A percentile compares a stretch with the other conserved stretches of the same genome.
These are phyloP conservation scores for Brachionus rotundiformis DNA, from an alignment of 1,140 invertebrate genomes.

Conservation along the genomic window DNA sequence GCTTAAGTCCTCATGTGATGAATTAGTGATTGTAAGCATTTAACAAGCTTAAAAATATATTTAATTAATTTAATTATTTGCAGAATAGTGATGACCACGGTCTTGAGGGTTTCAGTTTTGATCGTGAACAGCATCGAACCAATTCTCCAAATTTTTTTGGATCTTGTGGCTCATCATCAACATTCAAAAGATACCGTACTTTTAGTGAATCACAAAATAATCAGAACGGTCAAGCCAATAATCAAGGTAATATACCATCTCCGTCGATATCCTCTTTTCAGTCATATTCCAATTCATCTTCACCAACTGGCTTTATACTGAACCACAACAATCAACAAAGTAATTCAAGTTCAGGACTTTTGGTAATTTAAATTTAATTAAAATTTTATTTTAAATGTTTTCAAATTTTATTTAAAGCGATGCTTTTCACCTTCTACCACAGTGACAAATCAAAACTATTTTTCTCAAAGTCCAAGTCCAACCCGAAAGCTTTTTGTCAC, in stretches of 20 bases:
- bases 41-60: neutral
- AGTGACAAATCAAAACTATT: constrained; percentile 47
- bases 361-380: neutral
- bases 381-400: neutral
- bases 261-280: constrained; percentile 29
- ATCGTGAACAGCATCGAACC: constrained; percentile 14
- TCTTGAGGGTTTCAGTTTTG: neutral
- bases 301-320: constrained; percentile 17
- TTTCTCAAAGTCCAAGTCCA: constrained; percentile 51
- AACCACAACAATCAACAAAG: constrained; percentile 5
- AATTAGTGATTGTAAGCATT: constrained; percentile 33
- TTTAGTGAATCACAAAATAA: constrained; percentile 50
- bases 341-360: constrained; percentile 12
- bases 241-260: constrained; percentile 36
- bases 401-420: neutral
- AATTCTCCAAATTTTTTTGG: constrained; percentile 36
- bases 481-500: constrained; percentile 40
- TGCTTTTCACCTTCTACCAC: constrained; percentile 40
- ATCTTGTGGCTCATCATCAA: neutral
- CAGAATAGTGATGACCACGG: constrained; percentile 26
- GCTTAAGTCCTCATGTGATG: constrained; percentile 39
- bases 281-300: constrained; percentile 45
- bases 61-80: neutral
- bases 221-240: neutral
- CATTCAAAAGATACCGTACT: constrained; percentile 49